Base-by-base conservation (phyloP, 2,113 vertebrate genomes). In the Notiomystis cincta region DNA sequence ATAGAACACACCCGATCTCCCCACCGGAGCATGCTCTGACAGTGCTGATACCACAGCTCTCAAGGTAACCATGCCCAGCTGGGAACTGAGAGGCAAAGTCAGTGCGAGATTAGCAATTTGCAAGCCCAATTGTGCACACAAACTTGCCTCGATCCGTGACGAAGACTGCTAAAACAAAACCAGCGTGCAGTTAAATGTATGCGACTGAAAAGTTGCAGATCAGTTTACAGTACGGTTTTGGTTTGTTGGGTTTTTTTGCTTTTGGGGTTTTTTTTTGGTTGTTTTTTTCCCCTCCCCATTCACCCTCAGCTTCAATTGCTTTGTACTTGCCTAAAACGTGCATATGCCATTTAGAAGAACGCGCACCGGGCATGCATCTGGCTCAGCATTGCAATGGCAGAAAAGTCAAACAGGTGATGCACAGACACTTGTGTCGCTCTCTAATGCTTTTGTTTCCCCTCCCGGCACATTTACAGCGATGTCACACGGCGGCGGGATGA, bases 51-150 rank as follows among this genome's bases (percentile, higher is more conserved):
- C 92, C 95, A 96, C 73, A 91, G 97, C 97, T 98, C 97, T 97
- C 97, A 97, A 97, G 97, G 96, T 97, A 98, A 98, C 96, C 94
- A 96, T 80, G 67, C 92, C 97, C 97, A 97, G 91, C 82, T 98
- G 96, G 96, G 96, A 97, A 89, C 95, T 86, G 48, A 96, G 95
- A 97, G 82, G 92, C 91, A 96, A 96, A 98, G 76, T 91, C 97
- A 87, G 87, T 82, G 88, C 35, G 48, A 98, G 95, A 97, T 88
- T 67, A 96, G 85, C 95, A 94, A 98, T 97, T 85, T 95, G 87
- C 95, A 97, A 97, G 81, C 87, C 90, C 95, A 96, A 96, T n/a
- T 90, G 92, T 25, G 66, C 89, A 92, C 90, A 90, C 84, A 95
- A 93, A 95, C 80, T 96, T 75, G 93, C 92, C 97, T 97, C 69